Evolutionary conservation across 2,113 vertebrate genomes (phyloP).

Genomic region (Tympanuchus pallidicinctus): DNA sequence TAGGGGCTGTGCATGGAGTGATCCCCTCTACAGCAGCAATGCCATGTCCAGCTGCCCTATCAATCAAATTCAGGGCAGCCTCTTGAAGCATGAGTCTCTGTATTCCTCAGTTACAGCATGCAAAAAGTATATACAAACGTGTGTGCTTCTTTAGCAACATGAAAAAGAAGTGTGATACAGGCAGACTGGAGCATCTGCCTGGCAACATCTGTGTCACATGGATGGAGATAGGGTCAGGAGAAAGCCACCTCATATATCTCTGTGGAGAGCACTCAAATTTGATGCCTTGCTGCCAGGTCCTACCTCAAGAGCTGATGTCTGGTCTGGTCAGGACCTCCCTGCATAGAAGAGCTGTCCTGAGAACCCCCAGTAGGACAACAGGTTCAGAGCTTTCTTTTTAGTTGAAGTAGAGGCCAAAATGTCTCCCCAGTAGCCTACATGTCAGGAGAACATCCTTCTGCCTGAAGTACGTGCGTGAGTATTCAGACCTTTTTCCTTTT

Average conservation of each 20-base stretch:
- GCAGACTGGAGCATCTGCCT: not conserved
- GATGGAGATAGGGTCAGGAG: not conserved
- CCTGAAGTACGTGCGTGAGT: not conserved
- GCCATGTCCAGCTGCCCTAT: not conserved
- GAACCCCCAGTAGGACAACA: not conserved
- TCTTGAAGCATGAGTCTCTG: not conserved
- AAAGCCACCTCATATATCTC: fast-evolving
- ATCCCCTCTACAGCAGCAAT: not conserved
- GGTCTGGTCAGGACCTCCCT: not conserved
- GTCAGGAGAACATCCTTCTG: not conserved
- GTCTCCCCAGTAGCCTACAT: not conserved
- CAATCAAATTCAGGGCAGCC: not conserved
- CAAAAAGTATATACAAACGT: not conserved
- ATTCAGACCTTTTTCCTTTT: not conserved
- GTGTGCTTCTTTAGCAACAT: not conserved
- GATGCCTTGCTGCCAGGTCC: fast-evolving
- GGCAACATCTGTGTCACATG: not conserved
- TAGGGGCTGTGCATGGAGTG: not conserved
- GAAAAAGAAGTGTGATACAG: not conserved
- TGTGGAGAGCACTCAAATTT: not conserved
- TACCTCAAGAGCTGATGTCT: not conserved
- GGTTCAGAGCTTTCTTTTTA: not conserved
- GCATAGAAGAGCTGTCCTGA: not conserved
- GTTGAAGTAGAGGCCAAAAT: not conserved
- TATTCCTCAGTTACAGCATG: not conserved